These are phyloP conservation scores for Pogonognathellus flavescens DNA, from an alignment of 1,140 invertebrate genomes.

Conservation along the genomic window DNA sequence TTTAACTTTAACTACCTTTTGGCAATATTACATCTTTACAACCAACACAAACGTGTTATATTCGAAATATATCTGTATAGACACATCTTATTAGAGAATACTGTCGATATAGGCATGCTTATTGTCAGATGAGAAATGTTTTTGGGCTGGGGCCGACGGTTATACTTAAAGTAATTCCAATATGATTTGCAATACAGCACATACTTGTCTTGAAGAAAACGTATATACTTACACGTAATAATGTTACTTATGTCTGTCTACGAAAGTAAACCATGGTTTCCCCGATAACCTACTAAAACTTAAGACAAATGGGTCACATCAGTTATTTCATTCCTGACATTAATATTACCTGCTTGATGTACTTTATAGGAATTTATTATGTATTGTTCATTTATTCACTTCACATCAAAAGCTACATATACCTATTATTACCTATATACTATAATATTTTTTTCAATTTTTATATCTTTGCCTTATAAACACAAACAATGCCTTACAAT, in stretches of 20 bases:
- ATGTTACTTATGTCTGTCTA: not conserved
- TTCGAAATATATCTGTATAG: not conserved
- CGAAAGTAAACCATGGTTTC: constrained; percentile 18
- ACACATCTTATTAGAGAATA: not conserved
- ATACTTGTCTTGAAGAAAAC: not conserved
- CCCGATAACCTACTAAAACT: constrained; percentile 14
- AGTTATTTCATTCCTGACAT: not conserved
- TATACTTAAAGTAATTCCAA: no score
- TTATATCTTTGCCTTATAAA: no score
- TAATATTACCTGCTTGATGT: not conserved
- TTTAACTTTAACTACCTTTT: constrained; percentile 32
- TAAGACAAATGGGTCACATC: constrained; percentile 24
- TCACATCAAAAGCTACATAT: no score
- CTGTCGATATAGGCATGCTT: not conserved
- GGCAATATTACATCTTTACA: constrained; percentile 30
- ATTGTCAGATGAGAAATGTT: not conserved
- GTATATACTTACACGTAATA: not conserved
- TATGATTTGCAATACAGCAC: no score
- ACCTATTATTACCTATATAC: no score
- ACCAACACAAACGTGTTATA: not conserved
- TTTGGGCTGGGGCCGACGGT: not conserved
- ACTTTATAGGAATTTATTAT: not conserved
- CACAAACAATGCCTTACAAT: no score
- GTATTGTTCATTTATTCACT: not conserved
- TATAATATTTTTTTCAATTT: no score